phyloP scores from a whole-genome alignment of 2,888 invertebrate genomes.

The Listrodromus nycthemerus region DNA sequence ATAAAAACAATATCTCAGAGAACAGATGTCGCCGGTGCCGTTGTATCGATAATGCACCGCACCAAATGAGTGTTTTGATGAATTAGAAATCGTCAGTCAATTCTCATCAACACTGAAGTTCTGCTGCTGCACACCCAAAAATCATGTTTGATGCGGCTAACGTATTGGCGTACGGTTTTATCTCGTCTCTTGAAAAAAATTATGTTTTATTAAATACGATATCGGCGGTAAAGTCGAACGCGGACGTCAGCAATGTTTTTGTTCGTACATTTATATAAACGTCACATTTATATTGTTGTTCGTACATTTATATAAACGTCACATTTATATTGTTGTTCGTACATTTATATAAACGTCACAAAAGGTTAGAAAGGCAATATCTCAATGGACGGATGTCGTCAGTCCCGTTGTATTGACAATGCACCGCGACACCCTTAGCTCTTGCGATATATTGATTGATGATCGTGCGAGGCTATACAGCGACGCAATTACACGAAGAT shows the following conservation, averaged over 20 bases:
- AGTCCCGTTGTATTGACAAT: neutral
- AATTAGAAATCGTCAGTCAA: constrained; percentile 53
- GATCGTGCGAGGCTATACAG: constrained; percentile 9
- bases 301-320: neutral
- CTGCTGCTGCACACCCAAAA: neutral
- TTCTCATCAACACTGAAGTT: constrained; percentile 34
- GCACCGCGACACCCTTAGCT: neutral
- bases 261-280: neutral
- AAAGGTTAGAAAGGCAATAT: neutral
- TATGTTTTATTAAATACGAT: neutral
- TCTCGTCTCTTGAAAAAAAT: neutral
- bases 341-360: neutral
- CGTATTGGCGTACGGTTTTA: neutral
- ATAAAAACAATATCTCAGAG: too few species aligned
- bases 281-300: neutral
- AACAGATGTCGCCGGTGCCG: too few species aligned
- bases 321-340: neutral
- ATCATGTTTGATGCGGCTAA: neutral
- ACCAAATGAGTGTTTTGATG: constrained; percentile 17
- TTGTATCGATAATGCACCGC: too few species aligned
- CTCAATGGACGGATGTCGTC: neutral
- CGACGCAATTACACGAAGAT: neutral
- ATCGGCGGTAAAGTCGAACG: neutral
- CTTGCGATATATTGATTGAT: constrained; percentile 7
- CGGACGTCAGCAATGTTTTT: neutral